Percentiles rank a stretch among this genome's conserved stretches.
Evolutionary conservation across 2,797 vertebrate genomes (phyloP).

Genomic region (Artibeus lituratus): DNA sequence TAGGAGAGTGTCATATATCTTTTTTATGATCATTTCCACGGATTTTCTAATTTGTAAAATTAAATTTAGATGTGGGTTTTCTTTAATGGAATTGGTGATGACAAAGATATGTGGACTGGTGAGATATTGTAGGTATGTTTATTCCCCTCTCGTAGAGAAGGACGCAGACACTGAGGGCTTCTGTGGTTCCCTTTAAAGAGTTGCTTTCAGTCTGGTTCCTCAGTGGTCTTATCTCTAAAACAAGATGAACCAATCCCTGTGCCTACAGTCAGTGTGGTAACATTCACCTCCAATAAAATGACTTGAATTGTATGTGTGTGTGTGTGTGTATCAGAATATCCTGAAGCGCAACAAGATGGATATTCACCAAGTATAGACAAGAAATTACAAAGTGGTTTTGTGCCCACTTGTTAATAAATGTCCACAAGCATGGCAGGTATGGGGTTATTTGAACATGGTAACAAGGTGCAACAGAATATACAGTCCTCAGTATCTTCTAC

Average conservation of each 20-base stretch:
- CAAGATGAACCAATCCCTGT: not conserved
- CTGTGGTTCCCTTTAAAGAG: not conserved
- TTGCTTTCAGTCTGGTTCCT: not conserved
- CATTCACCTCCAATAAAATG: not conserved
- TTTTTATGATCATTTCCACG: not conserved
- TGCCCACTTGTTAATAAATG: not conserved
- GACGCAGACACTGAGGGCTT: not conserved
- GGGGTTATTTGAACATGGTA: not conserved
- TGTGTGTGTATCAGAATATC: not conserved
- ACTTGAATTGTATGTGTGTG: not conserved
- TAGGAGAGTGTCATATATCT: not conserved
- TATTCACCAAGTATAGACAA: not conserved
- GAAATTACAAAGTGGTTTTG: not conserved
- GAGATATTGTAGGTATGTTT: not conserved
- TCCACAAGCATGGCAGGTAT: not conserved
- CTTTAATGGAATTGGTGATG: not conserved
- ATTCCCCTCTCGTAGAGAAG: not conserved
- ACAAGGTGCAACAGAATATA: not conserved
- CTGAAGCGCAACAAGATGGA: not conserved
- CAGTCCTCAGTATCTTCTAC: not conserved
- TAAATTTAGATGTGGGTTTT: not conserved
- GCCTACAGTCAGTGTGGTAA: not conserved
- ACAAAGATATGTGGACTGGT: not conserved
- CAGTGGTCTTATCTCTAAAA: not conserved
- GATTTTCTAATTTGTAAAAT: not conserved